Percentiles rank a stretch among this genome's conserved stretches.
Evolutionary conservation across 2,888 invertebrate genomes (phyloP).

Genomic region (Sinohyriopsis cumingii): DNA sequence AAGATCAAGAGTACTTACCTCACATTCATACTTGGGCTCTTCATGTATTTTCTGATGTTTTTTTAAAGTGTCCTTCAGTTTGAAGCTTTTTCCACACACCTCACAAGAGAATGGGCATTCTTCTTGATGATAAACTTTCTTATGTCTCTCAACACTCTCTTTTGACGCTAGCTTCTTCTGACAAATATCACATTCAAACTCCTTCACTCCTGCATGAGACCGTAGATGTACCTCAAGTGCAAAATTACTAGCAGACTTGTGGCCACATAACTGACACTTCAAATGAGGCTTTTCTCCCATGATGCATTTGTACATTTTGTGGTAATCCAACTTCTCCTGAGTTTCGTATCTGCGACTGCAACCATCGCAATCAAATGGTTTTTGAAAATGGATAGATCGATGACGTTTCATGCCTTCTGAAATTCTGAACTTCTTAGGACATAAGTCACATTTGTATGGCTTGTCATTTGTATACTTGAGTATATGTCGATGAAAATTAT

Average conservation of each 20-base stretch:
- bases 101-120: slow-evolving; percentile 19
- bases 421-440: slow-evolving; percentile 5
- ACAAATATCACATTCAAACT: slow-evolving; percentile 21
- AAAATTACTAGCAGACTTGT: slow-evolving; percentile 12
- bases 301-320: slow-evolving; percentile 7
- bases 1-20: slow-evolving; percentile 9
- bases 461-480: slow-evolving; percentile 3
- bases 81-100: slow-evolving; percentile 23
- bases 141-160: slow-evolving; percentile 28
- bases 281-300: slow-evolving; percentile 8
- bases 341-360: slow-evolving; percentile 6
- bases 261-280: slow-evolving; percentile 25
- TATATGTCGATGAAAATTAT: slow-evolving; percentile 5
- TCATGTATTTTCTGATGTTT: slow-evolving; percentile 31
- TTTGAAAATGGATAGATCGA: slow-evolving; percentile 1
- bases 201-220: slow-evolving; percentile 21
- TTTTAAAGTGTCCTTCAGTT: slow-evolving; percentile 26
- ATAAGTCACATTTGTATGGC: slow-evolving; percentile 4
- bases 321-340: not conserved
- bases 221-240: slow-evolving; percentile 20
- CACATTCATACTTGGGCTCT: slow-evolving; percentile 30
- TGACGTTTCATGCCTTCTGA: slow-evolving; percentile 6
- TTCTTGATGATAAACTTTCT: slow-evolving; percentile 21
- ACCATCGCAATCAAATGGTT: slow-evolving; percentile 1
- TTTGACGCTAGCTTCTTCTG: slow-evolving; percentile 22